These are phyloP conservation scores for Brachypteracias leptosomus DNA, from an alignment of 2,113 vertebrate genomes.

Conservation along the genomic window DNA sequence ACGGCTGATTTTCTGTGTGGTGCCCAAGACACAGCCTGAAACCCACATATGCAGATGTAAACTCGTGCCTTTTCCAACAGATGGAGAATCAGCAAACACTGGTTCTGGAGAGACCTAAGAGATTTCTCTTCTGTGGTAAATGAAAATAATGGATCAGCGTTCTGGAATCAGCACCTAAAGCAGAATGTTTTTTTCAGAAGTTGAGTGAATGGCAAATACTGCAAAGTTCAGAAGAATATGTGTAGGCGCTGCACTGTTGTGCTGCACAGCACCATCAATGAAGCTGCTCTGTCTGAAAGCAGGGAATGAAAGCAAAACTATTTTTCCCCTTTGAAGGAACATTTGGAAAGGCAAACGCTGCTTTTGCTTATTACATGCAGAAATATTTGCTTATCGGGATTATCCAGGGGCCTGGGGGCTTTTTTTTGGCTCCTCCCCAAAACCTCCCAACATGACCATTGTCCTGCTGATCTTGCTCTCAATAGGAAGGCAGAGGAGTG, in stretches of 20 bases:
- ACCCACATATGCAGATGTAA: not conserved
- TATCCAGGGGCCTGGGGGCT: not conserved
- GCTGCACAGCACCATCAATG: not conserved
- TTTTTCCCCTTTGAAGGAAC: not conserved
- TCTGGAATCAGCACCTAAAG: not conserved
- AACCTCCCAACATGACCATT: not conserved
- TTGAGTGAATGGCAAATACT: not conserved
- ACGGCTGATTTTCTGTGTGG: not conserved
- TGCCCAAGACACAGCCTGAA: not conserved
- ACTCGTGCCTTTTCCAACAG: not conserved
- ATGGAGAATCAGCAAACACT: not conserved
- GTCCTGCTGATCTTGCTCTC: constrained; percentile 26
- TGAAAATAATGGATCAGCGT: not conserved
- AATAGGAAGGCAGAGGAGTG: not conserved
- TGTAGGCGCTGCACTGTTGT: not conserved
- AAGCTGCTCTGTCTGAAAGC: not conserved
- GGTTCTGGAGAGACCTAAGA: not conserved
- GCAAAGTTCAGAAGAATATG: not conserved
- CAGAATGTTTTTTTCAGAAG: not conserved
- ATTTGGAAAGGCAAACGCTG: not conserved
- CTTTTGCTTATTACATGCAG: not conserved
- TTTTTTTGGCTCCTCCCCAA: constrained; percentile 5
- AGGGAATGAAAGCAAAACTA: not conserved
- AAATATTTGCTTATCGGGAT: not conserved
- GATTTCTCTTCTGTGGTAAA: not conserved